phyloP scores from a whole-genome alignment of 2,888 invertebrate species.

The Aphidoletes aphidimyza region DNA sequence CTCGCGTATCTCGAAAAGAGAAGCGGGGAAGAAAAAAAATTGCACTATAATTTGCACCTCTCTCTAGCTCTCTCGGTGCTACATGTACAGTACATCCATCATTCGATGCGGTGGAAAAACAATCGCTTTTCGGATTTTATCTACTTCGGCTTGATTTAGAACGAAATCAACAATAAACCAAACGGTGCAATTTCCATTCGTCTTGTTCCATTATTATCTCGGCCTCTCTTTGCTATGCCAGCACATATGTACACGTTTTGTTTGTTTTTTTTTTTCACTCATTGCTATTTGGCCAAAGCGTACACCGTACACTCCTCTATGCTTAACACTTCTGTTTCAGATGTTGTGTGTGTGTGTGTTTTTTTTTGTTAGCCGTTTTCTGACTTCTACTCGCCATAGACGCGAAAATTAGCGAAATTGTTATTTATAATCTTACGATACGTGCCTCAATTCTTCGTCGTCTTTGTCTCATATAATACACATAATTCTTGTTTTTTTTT shows the following conservation, averaged over 20 bases:
- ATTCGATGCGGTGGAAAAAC: conserved; percentile 22
- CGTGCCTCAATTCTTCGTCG: conserved; percentile 41
- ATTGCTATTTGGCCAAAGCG: no score
- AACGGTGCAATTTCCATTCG: not conserved
- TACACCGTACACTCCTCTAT: not conserved
- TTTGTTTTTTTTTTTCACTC: not conserved
- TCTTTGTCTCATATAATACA: not conserved
- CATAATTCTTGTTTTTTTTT: not conserved
- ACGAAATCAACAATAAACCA: conserved; percentile 51
- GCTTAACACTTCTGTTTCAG: conserved; percentile 52
- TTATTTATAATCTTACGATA: conserved; percentile 50
- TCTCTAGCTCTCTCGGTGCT: not conserved
- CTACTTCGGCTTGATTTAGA: conserved; percentile 51
- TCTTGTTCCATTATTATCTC: conserved; percentile 22
- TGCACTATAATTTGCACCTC: conserved; percentile 50
- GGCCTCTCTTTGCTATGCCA: not conserved
- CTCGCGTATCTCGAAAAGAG: not conserved
- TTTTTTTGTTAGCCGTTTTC: not conserved
- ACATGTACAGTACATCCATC: not conserved
- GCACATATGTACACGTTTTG: not conserved
- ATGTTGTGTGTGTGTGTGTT: no score
- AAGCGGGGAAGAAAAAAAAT: not conserved
- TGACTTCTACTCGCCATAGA: not conserved
- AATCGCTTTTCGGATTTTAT: conserved; percentile 43
- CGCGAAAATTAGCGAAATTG: conserved; percentile 48